Evolutionary conservation across 2,797 vertebrate species (phyloP).

Genomic region (Gobio occitaniae): DNA sequence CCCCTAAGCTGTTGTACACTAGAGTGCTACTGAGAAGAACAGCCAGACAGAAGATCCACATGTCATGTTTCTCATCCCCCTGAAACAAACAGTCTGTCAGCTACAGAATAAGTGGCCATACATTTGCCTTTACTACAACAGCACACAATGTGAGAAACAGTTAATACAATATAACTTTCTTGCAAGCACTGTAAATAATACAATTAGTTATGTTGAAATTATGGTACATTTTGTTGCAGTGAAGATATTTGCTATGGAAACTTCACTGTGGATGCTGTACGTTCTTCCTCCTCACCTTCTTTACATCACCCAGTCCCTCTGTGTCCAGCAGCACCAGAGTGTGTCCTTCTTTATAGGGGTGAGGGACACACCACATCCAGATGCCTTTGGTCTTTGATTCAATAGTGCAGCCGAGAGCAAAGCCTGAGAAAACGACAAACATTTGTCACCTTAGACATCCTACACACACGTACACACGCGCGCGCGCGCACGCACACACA

Average conservation of each 20-base stretch:
- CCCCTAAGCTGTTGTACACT: conserved; percentile 75
- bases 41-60: conserved; percentile 72
- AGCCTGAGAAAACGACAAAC: conserved; percentile 65
- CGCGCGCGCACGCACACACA: too few relatives aligned
- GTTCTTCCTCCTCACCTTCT: conserved; percentile 52
- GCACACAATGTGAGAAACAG: background rate
- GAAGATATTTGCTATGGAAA: background rate
- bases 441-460: too few relatives aligned
- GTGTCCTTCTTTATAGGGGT: conserved; percentile 57
- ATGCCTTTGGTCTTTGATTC: conserved; percentile 76
- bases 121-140: background rate
- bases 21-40: conserved; percentile 74
- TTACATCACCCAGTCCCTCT: conserved; percentile 72
- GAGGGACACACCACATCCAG: conserved; percentile 77
- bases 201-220: background rate
- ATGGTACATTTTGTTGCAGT: background rate
- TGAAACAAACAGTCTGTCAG: conserved; percentile 31
- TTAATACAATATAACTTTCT: background rate
- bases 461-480: too few relatives aligned
- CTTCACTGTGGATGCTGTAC: background rate
- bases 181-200: background rate
- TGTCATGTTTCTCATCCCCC: conserved; percentile 71
- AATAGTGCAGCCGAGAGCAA: conserved; percentile 72
- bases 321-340: conserved; percentile 75
- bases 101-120: background rate